Evolutionary conservation across 2,797 vertebrate genomes (phyloP).

Genomic region (Anisognathus igniventris): DNA sequence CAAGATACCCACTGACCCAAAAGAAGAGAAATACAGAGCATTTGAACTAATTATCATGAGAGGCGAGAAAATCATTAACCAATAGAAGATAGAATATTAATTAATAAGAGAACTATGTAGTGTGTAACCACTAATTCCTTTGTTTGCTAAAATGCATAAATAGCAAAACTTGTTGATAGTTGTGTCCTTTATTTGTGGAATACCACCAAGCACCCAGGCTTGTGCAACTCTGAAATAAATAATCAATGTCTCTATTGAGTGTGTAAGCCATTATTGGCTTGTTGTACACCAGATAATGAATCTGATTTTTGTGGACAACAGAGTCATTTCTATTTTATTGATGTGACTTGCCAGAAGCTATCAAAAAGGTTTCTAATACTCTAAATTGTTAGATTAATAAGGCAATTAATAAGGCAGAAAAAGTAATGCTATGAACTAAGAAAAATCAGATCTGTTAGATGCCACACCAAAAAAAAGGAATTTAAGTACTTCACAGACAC

Average conservation of each 20-base stretch:
- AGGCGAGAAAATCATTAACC: fast-evolving
- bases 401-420: not conserved
- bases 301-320: not conserved
- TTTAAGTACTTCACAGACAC: not conserved
- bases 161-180: not conserved
- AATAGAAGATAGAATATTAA: not conserved
- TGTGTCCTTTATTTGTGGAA: not conserved
- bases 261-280: not conserved
- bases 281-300: not conserved
- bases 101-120: not conserved
- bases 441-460: not conserved
- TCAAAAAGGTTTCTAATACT: not conserved
- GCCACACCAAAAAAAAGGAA: not conserved
- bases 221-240: not conserved
- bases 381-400: not conserved
- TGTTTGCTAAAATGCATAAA: not conserved
- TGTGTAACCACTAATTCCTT: not conserved
- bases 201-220: not conserved
- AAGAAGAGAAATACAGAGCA: not conserved
- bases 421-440: not conserved
- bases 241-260: not conserved
- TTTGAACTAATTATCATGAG: not conserved
- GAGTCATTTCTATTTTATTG: not conserved
- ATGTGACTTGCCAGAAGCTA: not conserved
- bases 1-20: not conserved